phyloP scores from a whole-genome alignment of 1,140 invertebrate species.

The Lutraria rhynchaena region DNA sequence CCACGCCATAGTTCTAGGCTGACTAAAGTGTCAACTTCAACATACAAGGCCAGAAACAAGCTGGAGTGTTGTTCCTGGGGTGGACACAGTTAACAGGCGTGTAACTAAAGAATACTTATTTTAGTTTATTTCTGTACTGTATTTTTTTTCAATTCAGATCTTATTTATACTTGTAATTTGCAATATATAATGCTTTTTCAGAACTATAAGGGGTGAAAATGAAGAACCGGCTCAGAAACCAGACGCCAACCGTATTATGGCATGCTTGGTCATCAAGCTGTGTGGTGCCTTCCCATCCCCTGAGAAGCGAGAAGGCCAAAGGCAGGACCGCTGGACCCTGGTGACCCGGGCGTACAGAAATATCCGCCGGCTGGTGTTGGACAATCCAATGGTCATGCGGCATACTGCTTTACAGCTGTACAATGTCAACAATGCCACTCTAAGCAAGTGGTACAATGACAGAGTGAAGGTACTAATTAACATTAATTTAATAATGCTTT shows the following conservation, averaged over 20 bases:
- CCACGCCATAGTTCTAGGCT: no score
- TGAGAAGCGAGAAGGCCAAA: slow-evolving; percentile 1
- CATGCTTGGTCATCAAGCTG: slow-evolving; percentile 4
- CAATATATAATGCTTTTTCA: not conserved
- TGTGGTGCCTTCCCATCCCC: not conserved
- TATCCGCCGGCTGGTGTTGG: slow-evolving; percentile 1
- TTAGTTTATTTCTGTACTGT: not conserved
- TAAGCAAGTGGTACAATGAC: no score
- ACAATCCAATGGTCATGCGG: not conserved
- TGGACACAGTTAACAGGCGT: no score
- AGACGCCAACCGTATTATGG: slow-evolving; percentile 14
- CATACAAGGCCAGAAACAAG: slow-evolving; percentile 11
- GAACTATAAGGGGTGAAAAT: not conserved
- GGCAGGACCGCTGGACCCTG: not conserved
- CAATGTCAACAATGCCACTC: not conserved
- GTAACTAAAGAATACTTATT: no score
- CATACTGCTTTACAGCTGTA: not conserved
- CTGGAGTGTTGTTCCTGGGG: no score
- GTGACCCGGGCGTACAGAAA: slow-evolving; percentile 8
- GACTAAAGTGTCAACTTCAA: slow-evolving; percentile 10
- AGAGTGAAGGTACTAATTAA: no score
- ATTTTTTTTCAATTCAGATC: not conserved
- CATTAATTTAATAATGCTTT: no score
- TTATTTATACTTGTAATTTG: not conserved
- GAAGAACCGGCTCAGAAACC: slow-evolving; percentile 8